Percentiles rank a stretch among this genome's conserved stretches.
These are phyloP conservation scores for Halichondria panicea DNA, from an alignment of 37 sponge, comb jelly and placozoan species.

Conservation along the genomic window DNA sequence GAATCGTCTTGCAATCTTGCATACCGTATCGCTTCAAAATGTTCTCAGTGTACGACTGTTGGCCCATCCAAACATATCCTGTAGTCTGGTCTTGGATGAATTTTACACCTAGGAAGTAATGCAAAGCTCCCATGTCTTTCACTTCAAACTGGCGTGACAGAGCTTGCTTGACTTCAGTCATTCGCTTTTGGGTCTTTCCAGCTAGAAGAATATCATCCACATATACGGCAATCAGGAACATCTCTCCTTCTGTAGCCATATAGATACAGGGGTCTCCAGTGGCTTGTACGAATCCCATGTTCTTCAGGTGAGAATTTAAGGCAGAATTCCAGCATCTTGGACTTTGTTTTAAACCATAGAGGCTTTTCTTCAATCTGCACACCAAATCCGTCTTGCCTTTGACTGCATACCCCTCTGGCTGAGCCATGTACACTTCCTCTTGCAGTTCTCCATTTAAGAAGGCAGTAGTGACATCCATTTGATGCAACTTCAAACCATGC, in stretches of 20 bases:
- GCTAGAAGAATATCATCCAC: conserved; percentile 55
- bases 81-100: conserved; percentile 29
- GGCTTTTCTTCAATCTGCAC: conserved; percentile 38
- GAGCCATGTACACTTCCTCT: conserved; percentile 67
- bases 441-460: conserved; percentile 55
- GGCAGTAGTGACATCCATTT: conserved; percentile 62
- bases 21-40: conserved; percentile 64
- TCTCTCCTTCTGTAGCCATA: conserved; percentile 14
- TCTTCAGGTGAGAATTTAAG: conserved; percentile 48
- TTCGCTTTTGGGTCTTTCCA: conserved; percentile 10
- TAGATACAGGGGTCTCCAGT: conserved; percentile 66
- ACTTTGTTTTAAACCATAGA: conserved; percentile 64
- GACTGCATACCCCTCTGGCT: conserved; percentile 35
- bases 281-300: conserved; percentile 51
- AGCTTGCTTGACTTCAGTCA: conserved; percentile 46
- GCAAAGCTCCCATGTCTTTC: conserved; percentile 40
- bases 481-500: conserved; percentile 60
- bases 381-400: conserved; percentile 39
- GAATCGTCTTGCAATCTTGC: conserved; percentile 35
- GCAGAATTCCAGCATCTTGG: conserved; percentile 56
- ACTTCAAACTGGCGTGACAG: conserved; percentile 34
- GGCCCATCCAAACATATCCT: conserved; percentile 58
- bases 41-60: conserved; percentile 51
- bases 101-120: conserved; percentile 61
- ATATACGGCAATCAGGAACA: conserved; percentile 43